Evolutionary conservation across 2,113 vertebrate species (phyloP).

Genomic region (Otocyon megalotis): DNA sequence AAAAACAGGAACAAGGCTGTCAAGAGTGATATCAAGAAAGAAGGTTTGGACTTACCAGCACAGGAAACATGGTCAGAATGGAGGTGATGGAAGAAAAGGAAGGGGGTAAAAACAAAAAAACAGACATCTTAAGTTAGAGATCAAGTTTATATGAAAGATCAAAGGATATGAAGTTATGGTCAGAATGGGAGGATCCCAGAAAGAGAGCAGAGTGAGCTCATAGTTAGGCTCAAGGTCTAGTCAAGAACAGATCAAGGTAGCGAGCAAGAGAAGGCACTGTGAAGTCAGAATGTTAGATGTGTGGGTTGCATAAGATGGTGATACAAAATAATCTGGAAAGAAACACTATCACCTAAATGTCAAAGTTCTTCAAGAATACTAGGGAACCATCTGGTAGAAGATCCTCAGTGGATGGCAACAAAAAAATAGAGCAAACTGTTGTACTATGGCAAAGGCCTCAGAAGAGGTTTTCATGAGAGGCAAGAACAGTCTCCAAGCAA

Average conservation of each 20-base stretch:
- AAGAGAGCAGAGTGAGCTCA: background rate
- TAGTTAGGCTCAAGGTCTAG: background rate
- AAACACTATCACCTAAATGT: background rate
- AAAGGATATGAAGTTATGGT: background rate
- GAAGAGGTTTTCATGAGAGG: background rate
- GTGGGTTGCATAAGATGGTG: background rate
- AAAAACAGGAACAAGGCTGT: background rate
- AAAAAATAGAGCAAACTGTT: background rate
- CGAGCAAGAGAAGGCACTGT: background rate
- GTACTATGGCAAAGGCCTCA: background rate
- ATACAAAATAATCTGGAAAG: background rate
- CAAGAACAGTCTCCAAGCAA: background rate
- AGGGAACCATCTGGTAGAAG: background rate
- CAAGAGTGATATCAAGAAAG: background rate
- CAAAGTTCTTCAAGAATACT: background rate
- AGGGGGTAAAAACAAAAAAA: background rate
- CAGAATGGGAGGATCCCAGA: constrained; percentile 1
- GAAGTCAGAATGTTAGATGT: background rate
- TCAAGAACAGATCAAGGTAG: background rate
- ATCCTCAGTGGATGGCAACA: background rate
- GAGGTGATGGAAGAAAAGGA: background rate
- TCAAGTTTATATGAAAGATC: background rate
- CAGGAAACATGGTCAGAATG: background rate
- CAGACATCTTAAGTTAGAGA: background rate
- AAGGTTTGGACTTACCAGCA: background rate